Conservation (phyloP, 2,888 invertebrate genomes). For the Conomelus anceps region DNA sequence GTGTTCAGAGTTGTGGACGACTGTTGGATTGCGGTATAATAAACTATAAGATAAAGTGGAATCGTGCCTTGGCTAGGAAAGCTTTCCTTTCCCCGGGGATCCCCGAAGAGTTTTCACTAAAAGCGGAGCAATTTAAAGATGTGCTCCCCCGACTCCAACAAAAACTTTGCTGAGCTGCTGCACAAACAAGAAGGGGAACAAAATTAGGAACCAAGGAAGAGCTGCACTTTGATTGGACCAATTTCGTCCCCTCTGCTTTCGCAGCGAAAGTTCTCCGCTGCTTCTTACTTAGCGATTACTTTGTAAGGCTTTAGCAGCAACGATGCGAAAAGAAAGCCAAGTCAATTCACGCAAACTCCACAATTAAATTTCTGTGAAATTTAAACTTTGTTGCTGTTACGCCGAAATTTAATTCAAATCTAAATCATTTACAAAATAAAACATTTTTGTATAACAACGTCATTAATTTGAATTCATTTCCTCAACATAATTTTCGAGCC, state of each 20-base stretch:
- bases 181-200: not conserved
- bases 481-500: too few species aligned
- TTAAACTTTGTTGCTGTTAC: not conserved
- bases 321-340: not conserved
- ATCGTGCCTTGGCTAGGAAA: not conserved
- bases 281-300: not conserved
- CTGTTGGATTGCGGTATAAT: not conserved
- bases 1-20: not conserved
- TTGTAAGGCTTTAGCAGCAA: not conserved
- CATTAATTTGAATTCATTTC: too few species aligned
- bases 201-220: not conserved
- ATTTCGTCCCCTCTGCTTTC: not conserved
- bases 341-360: not conserved
- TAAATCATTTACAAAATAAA: too few species aligned
- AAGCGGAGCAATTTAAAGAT: not conserved
- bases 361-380: not conserved
- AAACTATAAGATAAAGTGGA: not conserved
- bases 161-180: not conserved
- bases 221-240: not conserved
- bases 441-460: too few species aligned
- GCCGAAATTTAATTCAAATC: too few species aligned
- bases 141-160: not conserved
- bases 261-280: not conserved
- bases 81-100: not conserved
- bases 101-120: not conserved